Evolutionary conservation across 1,140 invertebrate species (phyloP).

Genomic region (Forficula auricularia): DNA sequence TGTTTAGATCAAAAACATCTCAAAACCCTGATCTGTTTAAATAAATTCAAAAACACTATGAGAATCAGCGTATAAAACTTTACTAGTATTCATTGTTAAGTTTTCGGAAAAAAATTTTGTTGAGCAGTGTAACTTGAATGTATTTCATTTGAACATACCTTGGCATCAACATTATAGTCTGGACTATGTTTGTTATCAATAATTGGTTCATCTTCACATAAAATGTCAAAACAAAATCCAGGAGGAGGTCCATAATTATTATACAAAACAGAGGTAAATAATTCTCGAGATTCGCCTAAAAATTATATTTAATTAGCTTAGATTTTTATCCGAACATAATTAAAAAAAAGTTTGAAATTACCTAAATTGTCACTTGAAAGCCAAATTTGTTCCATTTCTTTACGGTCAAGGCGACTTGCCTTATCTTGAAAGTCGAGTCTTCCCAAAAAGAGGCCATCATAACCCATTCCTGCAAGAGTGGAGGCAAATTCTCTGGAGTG

Average conservation of each 20-base stretch:
- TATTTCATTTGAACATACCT: slow-evolving; percentile 17
- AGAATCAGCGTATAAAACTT: too few relatives aligned
- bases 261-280: slow-evolving; percentile 30
- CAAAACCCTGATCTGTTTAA: too few relatives aligned
- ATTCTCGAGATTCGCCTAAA: slow-evolving; percentile 6
- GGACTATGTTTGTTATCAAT: slow-evolving; percentile 28
- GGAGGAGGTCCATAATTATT: slow-evolving; percentile 48
- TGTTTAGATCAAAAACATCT: too few relatives aligned
- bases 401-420: slow-evolving; percentile 34
- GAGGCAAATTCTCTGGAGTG: slow-evolving; percentile 52
- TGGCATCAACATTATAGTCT: slow-evolving; percentile 32
- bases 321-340: slow-evolving; percentile 15
- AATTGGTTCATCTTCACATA: slow-evolving; percentile 48
- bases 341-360: slow-evolving; percentile 13
- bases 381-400: slow-evolving; percentile 65
- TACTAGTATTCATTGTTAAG: too few relatives aligned
- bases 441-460: slow-evolving; percentile 54
- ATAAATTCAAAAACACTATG: neutral
- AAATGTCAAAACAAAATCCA: slow-evolving; percentile 56
- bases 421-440: slow-evolving; percentile 63
- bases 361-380: slow-evolving; percentile 38
- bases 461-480: slow-evolving; percentile 48
- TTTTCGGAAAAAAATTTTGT: too few relatives aligned
- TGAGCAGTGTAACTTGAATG: too few relatives aligned
- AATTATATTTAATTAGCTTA: too few relatives aligned